Base-by-base conservation (phyloP, 2,888 invertebrate species). In the Oligia strigilis region DNA sequence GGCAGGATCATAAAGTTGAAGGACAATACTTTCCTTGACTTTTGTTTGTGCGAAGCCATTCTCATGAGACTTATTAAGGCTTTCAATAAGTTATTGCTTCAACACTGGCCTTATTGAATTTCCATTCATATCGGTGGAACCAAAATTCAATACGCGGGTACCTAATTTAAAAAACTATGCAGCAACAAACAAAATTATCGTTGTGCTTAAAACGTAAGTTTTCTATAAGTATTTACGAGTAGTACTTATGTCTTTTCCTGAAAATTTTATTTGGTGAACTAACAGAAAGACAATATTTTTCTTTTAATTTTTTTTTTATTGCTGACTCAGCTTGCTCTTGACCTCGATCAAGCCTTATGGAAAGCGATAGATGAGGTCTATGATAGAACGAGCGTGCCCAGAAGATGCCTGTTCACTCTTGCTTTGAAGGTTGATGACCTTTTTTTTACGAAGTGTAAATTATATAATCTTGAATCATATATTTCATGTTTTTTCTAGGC, bases 11-110 rank as follows among this genome's bases (percentile, higher is more conserved):
- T 89, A 91, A 91, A 91, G 90, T 88, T 88, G 91, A 91, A 91
- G 91, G 91, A 88, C 90, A 88, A 85, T 84, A 85, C 90, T 91
- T 91, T 91, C 91, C 90, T 81, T 77, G 79, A 80, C 82, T 87
- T 90, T 88, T 88, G 90, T 88, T 80, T 75, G 82, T 69, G 81
- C 65, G 75, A 52, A 77, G 40, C 79, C 80, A 76, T 81, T 84
- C 82, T 78, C 86, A 83, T 72, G 72, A 69, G 76, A 74, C 82
- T 78, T 87, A 86, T 85, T 85, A 86, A 87, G 72, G 78, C 78
- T 87, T 78, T 72, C 85, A 78, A 78, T 81, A 78, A 81, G 66
- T 84, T 81, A 86, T 85, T 84, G 84, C 85, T 87, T 85, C 81
- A 85, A 77, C 77, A 87, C 85, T 75, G 85, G 67, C 55, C 36